Evolutionary conservation across 2,888 invertebrate species (phyloP).

Genomic region (Drosophila monieri): DNA sequence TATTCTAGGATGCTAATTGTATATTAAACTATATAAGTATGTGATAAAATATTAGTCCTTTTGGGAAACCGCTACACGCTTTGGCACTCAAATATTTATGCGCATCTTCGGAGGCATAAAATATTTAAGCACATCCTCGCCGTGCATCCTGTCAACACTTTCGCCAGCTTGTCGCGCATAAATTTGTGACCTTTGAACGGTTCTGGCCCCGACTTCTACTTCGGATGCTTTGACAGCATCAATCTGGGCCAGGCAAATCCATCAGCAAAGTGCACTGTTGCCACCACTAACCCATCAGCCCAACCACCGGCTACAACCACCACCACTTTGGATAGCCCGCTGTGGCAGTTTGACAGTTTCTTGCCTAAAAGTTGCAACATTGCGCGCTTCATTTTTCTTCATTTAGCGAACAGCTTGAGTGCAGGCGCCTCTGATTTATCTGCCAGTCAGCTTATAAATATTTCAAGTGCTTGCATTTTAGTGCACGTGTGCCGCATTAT

Average conservation of each 20-base stretch:
- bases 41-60: background rate
- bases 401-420: conserved; percentile 55
- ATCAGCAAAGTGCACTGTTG: conserved; percentile 58
- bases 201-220: conserved; percentile 29
- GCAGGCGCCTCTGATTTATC: conserved; percentile 67
- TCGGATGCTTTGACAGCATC: conserved; percentile 48
- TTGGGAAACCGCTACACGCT: conserved; percentile 59
- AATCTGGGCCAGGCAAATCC: conserved; percentile 57
- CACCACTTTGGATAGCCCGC: background rate
- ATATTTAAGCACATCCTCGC: conserved; percentile 71
- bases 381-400: conserved; percentile 68
- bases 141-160: conserved; percentile 67
- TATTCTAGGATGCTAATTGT: conserved; percentile 9
- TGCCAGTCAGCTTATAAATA: conserved; percentile 72
- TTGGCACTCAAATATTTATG: conserved; percentile 74
- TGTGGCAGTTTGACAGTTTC: conserved; percentile 46
- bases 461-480: conserved; percentile 77
- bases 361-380: conserved; percentile 46
- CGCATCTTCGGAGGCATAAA: conserved; percentile 60
- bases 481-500: conserved; percentile 77
- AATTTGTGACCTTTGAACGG: conserved; percentile 68
- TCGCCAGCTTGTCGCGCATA: conserved; percentile 50
- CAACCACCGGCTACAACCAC: conserved; percentile 8
- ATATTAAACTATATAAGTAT: background rate
- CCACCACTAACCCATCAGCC: conserved; percentile 3